Percentiles rank a stretch among this genome's conserved stretches.
Evolutionary conservation across 2,888 invertebrate genomes (phyloP).

Genomic region (Xylota sylvarum): DNA sequence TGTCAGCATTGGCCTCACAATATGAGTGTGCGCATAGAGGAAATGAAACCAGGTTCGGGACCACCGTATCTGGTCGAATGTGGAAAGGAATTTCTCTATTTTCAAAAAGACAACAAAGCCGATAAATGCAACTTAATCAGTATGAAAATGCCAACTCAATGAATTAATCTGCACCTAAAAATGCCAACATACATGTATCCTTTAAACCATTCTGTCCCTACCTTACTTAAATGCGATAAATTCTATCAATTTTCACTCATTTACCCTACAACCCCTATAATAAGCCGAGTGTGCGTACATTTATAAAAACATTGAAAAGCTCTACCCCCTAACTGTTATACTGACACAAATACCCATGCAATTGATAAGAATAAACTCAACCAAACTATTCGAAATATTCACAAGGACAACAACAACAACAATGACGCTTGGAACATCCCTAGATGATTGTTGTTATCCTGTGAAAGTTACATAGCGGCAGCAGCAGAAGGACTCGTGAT

Average conservation of each 20-base stretch:
- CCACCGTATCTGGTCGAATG: no score
- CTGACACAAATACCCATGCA: constrained; percentile 45
- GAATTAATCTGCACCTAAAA: no score
- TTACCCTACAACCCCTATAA: constrained; percentile 31
- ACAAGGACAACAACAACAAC: constrained; percentile 65
- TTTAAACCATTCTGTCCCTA: neutral
- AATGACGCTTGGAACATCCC: constrained; percentile 64
- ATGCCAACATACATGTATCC: no score
- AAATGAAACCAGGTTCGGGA: no score
- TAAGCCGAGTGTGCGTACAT: constrained; percentile 50
- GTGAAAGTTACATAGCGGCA: constrained; percentile 68
- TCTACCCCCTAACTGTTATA: constrained; percentile 64
- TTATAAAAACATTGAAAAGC: constrained; percentile 55
- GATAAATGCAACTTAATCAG: no score
- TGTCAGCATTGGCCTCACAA: no score
- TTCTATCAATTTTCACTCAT: neutral
- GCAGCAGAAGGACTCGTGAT: constrained; percentile 67
- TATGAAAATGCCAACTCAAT: no score
- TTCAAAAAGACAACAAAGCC: no score
- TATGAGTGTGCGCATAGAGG: no score
- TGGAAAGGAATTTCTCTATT: no score
- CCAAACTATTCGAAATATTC: constrained; percentile 54
- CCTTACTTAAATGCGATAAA: neutral
- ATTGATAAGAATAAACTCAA: constrained; percentile 73
- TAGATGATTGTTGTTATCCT: constrained; percentile 76